Evolutionary conservation across 2,888 invertebrate species (phyloP), one percentile per base, ranked within the genome.

Genomic region (Lochmaea capreae): DNA sequence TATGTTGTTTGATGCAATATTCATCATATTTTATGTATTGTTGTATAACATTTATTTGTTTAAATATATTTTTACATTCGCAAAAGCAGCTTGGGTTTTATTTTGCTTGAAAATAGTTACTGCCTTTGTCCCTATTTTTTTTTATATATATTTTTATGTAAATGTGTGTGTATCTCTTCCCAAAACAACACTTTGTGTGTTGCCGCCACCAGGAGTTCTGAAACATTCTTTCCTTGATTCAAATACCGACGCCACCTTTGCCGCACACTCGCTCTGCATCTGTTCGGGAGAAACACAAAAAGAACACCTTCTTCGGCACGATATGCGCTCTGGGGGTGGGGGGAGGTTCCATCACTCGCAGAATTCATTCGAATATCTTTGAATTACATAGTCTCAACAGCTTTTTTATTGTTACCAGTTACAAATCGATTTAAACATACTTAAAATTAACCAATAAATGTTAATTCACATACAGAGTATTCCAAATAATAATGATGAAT

Each of bases 21-120:
- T 85, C 84, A 83, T 86, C 84, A 87, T 86, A 87, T 87, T 87
- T 87, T 87, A 87, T 87, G 86, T 87, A 87, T 85, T 87, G 87
- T 87, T 87, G 87, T 87, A 85, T 85, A 85, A 85, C 85, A 83
- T 85, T 86, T 85, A 87, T 87, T 87, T 87, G 87, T 87, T 87
- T 85, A 87, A 87, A 87, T 87, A 87, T 87, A 87, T 87, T 87
- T 87, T 87, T 87, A 87, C 87, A 87, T 86, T 86, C 85, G 86
- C 86, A 85, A 83, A 86, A 84, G 85, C 84, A 85, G 86, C 86
- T 87, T 87, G 86, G 86, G 86, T 87, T 87, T 87, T 86, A 86
- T 87, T 87, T 87, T 85, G 85, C 85, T 85, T 85, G 76, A 67
- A 39, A 74, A 74, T 79, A 79, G 77, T 71, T 76, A 72, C 66